Evolutionary conservation across 2,888 invertebrate genomes (phyloP), one percentile per base, ranked within the genome.

Genomic region (Carcina quercana): DNA sequence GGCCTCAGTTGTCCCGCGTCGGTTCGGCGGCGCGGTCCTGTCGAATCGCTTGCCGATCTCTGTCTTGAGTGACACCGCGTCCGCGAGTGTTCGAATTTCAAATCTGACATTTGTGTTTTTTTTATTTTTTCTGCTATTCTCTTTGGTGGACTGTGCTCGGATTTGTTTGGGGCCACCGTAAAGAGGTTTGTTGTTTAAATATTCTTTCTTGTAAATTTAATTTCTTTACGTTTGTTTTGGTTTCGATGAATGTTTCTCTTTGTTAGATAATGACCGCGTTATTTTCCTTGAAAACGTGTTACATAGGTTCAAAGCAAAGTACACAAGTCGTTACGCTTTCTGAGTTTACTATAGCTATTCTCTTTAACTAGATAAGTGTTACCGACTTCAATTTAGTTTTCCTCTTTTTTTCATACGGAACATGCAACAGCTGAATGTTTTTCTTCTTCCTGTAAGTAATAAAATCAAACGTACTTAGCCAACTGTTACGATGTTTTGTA

Each of bases 71-170:
- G 38, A 34, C 34, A 37, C 32, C 39, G 40, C 63, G 63, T 39
- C 12, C 76, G 78, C 70, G 78, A 60, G 75, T 78, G 75, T 58
- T 56, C 55, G 54, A 56, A 57, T 52, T 59, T 55, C 45, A 53
- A 60, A 59, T 52, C 28, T 42, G 46, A 45, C 40, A 35, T 48
- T 64, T 63, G 68, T 56, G 49, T 44, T 40, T 52, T 69, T 53
- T 56, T 59, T 57, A 53, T 59, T 66, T 59, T 57, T 43, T 53
- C 54, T 54, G 53, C 51, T 51, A 49, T 42, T 27, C n/a, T n/a
- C 32, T 36, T 50, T 50, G 65, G 70, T 74, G 75, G 49, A 45
- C 42, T 64, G 66, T 70, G 67, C 61, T 55, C 66, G 78, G 75
- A 76, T 76, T 75, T 66, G 24, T 13, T 43, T 43, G 40, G 35